Conservation (phyloP, 2,888 invertebrate species). For the Allophyes oxyacanthae region DNA sequence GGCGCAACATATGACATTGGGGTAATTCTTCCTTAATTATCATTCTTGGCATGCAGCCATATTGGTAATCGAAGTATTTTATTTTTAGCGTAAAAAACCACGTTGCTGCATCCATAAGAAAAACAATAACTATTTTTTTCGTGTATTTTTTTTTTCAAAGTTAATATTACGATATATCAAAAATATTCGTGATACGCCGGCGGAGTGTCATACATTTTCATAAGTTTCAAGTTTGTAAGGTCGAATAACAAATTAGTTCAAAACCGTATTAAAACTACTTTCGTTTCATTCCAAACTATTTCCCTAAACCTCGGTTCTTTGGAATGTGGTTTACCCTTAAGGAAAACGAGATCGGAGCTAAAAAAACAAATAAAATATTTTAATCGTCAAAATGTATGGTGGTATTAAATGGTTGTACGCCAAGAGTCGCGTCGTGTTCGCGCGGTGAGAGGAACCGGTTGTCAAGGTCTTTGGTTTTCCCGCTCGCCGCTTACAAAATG, state of each 20-base stretch:
- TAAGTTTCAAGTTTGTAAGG: too few species aligned
- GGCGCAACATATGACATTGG: too few species aligned
- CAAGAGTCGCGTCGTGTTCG: conserved; percentile 58
- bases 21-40: too few species aligned
- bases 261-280: conserved; percentile 18
- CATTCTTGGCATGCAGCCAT: too few species aligned
- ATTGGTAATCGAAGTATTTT: too few species aligned
- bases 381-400: conserved; percentile 48
- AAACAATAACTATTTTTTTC: too few species aligned
- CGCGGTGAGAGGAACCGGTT: conserved; percentile 79
- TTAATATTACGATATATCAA: too few species aligned
- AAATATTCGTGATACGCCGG: too few species aligned
- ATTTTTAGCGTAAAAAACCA: too few species aligned
- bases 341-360: conserved; percentile 29
- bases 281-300: conserved; percentile 3
- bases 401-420: conserved; percentile 47
- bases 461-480: conserved; percentile 86
- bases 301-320: conserved; percentile 12
- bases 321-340: conserved; percentile 25
- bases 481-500: conserved; percentile 72
- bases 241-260: neutral
- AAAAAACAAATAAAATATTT: conserved; percentile 43
- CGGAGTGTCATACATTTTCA: too few species aligned
- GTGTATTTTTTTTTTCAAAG: too few species aligned
- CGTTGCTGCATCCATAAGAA: too few species aligned